Conservation (phyloP, 2,113 vertebrate species). For the Rhipidura dahli region DNA sequence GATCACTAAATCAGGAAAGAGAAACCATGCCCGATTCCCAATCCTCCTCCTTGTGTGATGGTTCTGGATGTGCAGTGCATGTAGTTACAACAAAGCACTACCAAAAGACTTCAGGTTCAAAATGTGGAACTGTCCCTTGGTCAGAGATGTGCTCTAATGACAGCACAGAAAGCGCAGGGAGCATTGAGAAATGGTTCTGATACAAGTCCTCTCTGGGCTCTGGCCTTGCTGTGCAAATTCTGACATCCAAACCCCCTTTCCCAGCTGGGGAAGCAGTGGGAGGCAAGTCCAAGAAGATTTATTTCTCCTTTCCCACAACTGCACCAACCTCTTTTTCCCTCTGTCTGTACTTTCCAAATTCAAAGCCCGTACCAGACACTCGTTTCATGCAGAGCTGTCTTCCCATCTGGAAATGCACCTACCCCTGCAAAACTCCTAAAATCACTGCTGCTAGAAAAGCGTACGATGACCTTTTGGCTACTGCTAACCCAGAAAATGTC, state of each 20-base stretch:
- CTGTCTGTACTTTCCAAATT: not conserved
- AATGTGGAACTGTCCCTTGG: not conserved
- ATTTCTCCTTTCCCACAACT: not conserved
- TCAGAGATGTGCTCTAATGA: accelerated
- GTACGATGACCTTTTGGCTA: accelerated
- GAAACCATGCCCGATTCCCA: not conserved
- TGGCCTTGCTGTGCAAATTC: not conserved
- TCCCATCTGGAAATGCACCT: not conserved
- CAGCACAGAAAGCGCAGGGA: not conserved
- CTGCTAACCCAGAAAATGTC: not conserved
- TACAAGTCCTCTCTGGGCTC: not conserved
- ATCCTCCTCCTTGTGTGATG: not conserved
- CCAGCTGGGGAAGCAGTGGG: not conserved
- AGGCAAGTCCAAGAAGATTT: not conserved
- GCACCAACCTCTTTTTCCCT: not conserved
- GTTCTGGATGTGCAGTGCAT: not conserved
- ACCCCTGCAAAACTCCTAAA: not conserved
- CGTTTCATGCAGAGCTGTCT: not conserved
- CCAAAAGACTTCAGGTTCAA: not conserved
- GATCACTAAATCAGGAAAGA: not conserved
- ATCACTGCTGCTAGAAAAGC: not conserved
- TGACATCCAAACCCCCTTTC: not conserved
- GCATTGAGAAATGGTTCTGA: not conserved
- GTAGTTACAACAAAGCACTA: not conserved
- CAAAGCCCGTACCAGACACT: not conserved